Conservation (phyloP, 1,140 invertebrate genomes). For the Wiebesia pumilae region DNA sequence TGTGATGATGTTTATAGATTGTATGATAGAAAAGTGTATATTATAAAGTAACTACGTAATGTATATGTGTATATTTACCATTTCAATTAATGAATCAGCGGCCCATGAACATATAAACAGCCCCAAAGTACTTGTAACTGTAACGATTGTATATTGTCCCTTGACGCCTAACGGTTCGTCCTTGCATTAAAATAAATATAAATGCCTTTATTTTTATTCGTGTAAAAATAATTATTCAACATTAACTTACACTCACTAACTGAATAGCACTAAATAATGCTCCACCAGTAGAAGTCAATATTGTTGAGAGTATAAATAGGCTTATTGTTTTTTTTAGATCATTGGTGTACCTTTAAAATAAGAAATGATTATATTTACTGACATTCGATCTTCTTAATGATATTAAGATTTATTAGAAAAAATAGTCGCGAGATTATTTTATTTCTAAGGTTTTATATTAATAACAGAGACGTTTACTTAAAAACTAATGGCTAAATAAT, state of each 20-base stretch:
- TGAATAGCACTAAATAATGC: constrained; percentile 53
- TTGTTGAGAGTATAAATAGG: constrained; percentile 50
- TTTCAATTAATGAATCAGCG: constrained; percentile 57
- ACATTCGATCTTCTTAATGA: neutral
- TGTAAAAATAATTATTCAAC: constrained; percentile 50
- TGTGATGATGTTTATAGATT: neutral
- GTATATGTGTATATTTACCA: constrained; percentile 51
- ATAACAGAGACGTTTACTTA: too few relatives aligned
- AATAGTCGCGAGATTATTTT: neutral
- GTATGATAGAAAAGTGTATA: neutral
- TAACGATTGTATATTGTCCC: constrained; percentile 52
- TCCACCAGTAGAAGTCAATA: constrained; percentile 50
- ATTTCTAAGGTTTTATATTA: too few relatives aligned
- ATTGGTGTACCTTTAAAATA: constrained; percentile 49
- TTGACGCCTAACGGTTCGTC: constrained; percentile 53
- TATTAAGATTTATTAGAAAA: neutral
- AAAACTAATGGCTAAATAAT: too few relatives aligned
- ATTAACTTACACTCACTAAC: constrained; percentile 55
- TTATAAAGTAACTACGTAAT: neutral
- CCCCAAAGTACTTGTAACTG: constrained; percentile 48
- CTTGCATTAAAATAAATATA: constrained; percentile 35
- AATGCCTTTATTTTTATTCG: constrained; percentile 49
- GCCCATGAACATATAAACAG: constrained; percentile 61
- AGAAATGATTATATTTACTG: neutral
- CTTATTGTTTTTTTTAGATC: constrained; percentile 49